Percentiles rank a stretch among this genome's conserved stretches.
These are phyloP conservation scores for Ennomos fuscantarius DNA, from an alignment of 2,888 invertebrate species.

Conservation along the genomic window DNA sequence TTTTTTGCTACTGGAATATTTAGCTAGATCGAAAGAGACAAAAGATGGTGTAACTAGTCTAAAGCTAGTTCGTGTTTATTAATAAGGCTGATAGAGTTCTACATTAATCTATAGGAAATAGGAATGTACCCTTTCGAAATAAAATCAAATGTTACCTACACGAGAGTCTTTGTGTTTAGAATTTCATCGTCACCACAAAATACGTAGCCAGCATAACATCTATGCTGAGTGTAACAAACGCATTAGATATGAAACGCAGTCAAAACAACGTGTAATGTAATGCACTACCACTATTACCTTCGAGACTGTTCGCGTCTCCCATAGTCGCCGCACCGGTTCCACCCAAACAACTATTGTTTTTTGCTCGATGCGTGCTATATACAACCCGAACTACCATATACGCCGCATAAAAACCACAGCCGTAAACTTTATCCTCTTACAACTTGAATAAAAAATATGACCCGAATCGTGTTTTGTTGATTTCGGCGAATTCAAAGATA, in stretches of 20 bases:
- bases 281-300: slow-evolving; percentile 23
- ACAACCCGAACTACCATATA: slow-evolving; percentile 26
- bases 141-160: no score
- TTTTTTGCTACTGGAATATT: no score
- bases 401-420: slow-evolving; percentile 15
- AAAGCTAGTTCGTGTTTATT: no score
- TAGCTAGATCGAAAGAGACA: no score
- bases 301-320: slow-evolving; percentile 15
- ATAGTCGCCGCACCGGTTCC: slow-evolving; percentile 8
- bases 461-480: slow-evolving; percentile 21
- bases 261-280: slow-evolving; percentile 37
- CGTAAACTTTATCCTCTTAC: slow-evolving; percentile 25
- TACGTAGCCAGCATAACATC: slow-evolving; percentile 1
- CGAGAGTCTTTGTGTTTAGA: no score
- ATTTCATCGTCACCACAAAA: no score
- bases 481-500: slow-evolving; percentile 39
- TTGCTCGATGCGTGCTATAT: slow-evolving; percentile 32
- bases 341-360: slow-evolving; percentile 57
- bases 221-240: slow-evolving; percentile 21
- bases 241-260: slow-evolving; percentile 33
- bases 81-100: background rate
- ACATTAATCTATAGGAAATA: background rate
- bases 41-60: no score
- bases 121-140: no score
- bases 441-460: slow-evolving; percentile 20